A percentile compares a stretch with the other conserved stretches of the same genome.
These are phyloP conservation scores for Carassius auratus DNA, from an alignment of 2,113 vertebrate species.

Conservation along the genomic window DNA sequence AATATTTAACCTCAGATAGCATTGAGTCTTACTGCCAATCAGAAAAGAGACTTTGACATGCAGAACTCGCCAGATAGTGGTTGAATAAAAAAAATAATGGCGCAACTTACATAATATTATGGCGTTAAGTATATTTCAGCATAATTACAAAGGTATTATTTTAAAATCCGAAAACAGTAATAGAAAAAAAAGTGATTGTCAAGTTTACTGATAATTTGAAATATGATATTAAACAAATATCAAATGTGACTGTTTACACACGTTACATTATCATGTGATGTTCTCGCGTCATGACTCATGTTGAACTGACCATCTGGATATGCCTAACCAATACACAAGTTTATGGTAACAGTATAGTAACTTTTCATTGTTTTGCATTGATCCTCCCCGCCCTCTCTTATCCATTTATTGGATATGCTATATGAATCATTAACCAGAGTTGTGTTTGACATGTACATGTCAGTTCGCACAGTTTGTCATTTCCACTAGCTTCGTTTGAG, in stretches of 20 bases:
- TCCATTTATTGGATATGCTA: conserved; percentile 18
- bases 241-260: not conserved
- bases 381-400: conserved; percentile 4
- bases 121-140: not conserved
- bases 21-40: conserved; percentile 2
- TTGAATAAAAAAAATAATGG: too few relatives aligned
- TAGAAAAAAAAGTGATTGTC: not conserved
- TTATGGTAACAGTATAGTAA: not conserved
- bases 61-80: not conserved
- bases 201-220: not conserved
- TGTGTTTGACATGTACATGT: not conserved
- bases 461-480: not conserved
- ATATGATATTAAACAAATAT: not conserved
- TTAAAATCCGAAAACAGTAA: not conserved
- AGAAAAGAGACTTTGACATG: conserved; percentile 41
- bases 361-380: conserved; percentile 4
- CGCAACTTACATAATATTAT: not conserved
- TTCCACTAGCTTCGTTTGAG: not conserved
- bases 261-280: not conserved
- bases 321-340: not conserved
- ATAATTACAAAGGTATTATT: not conserved
- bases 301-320: not conserved
- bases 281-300: not conserved
- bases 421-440: conserved; percentile 59
- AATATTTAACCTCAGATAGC: conserved; percentile 60